Evolutionary conservation across 2,888 invertebrate species (phyloP).

Genomic region (Alcis repandata): DNA sequence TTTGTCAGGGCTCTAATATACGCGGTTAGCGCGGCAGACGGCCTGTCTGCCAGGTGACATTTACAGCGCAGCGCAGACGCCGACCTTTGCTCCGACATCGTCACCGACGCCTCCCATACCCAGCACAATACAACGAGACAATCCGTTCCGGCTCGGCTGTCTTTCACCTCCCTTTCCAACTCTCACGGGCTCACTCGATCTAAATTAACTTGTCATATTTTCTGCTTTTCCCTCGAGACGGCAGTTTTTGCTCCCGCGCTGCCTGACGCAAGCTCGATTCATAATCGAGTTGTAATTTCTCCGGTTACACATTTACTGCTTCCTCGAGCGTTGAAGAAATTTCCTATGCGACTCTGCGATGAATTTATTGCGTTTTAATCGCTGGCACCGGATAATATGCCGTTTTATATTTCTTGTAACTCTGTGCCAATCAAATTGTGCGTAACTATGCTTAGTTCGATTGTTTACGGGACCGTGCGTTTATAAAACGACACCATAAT

Average conservation of each 20-base stretch:
- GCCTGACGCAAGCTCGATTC: slow-evolving; percentile 53
- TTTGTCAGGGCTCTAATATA: slow-evolving; percentile 52
- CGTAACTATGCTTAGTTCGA: slow-evolving; percentile 45
- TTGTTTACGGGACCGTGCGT: slow-evolving; percentile 38
- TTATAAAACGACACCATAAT: slow-evolving; percentile 22
- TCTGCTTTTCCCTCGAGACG: slow-evolving; percentile 68
- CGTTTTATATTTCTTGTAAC: slow-evolving; percentile 63
- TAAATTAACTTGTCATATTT: slow-evolving; percentile 81
- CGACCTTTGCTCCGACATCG: slow-evolving; percentile 64
- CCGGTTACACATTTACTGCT: slow-evolving; percentile 60
- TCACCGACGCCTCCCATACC: slow-evolving; percentile 57
- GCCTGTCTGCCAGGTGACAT: slow-evolving; percentile 57
- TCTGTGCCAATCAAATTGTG: slow-evolving; percentile 63
- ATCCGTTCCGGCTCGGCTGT: slow-evolving; percentile 77
- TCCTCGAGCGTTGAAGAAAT: slow-evolving; percentile 53
- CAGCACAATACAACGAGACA: slow-evolving; percentile 63
- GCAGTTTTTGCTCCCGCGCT: slow-evolving; percentile 61
- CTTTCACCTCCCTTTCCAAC: slow-evolving; percentile 72
- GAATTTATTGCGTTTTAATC: slow-evolving; percentile 74
- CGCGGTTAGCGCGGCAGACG: slow-evolving; percentile 56
- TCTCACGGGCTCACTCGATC: slow-evolving; percentile 72
- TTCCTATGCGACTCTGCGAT: slow-evolving; percentile 57
- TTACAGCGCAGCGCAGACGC: slow-evolving; percentile 51
- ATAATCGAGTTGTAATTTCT: slow-evolving; percentile 69
- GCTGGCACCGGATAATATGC: slow-evolving; percentile 64